phyloP scores from a whole-genome alignment of 2,113 vertebrate genomes.

The Felis catus region DNA sequence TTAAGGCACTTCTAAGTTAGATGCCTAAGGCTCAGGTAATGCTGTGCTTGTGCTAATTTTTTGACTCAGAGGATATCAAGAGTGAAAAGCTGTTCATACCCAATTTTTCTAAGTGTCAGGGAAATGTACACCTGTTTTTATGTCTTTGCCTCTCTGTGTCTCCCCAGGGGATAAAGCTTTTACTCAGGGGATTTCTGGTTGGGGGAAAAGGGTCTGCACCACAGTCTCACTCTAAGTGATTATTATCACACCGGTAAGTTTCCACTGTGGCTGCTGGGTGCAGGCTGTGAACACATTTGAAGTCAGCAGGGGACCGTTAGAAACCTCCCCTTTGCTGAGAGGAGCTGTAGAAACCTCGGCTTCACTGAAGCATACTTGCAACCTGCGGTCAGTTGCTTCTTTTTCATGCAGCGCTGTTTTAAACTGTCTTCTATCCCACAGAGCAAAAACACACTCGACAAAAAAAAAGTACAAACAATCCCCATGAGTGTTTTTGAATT shows the following conservation, averaged over 20 bases:
- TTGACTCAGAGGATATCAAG: background rate
- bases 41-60: background rate
- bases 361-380: constrained; percentile 45
- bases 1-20: background rate
- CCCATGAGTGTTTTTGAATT: constrained; percentile 78
- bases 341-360: constrained; percentile 61
- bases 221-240: constrained; percentile 74
- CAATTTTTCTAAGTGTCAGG: constrained; percentile 61
- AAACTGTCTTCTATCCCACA: constrained; percentile 76
- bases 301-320: constrained; percentile 78
- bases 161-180: constrained; percentile 45
- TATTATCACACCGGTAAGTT: constrained; percentile 72
- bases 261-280: constrained; percentile 66
- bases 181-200: constrained; percentile 58
- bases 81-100: background rate
- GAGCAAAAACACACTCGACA: constrained; percentile 65
- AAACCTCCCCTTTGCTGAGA: constrained; percentile 75
- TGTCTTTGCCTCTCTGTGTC: constrained; percentile 46
- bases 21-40: background rate
- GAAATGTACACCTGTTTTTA: constrained; percentile 72
- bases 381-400: constrained; percentile 76
- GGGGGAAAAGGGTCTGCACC: constrained; percentile 64
- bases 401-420: constrained; percentile 62
- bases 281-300: constrained; percentile 75
- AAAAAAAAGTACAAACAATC: constrained; percentile 74